Evolutionary conservation across 2,888 invertebrate genomes (phyloP).

Genomic region (Masnerella sp.): DNA sequence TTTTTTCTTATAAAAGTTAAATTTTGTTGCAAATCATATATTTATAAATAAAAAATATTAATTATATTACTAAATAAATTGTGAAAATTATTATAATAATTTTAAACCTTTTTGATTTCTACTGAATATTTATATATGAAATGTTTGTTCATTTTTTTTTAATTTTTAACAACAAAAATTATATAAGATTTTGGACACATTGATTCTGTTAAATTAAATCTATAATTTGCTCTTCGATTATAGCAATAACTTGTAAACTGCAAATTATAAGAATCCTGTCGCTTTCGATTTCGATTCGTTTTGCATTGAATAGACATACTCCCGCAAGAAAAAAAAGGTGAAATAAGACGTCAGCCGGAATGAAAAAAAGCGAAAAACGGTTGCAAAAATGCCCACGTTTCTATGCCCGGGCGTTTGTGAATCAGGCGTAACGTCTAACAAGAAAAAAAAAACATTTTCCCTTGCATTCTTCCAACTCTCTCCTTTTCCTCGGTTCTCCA

Average conservation of each 20-base stretch:
- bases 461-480: conserved; percentile 26
- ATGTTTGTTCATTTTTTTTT: too few relatives aligned
- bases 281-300: conserved; percentile 19
- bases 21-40: too few relatives aligned
- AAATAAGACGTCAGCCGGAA: conserved; percentile 8
- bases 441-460: conserved; percentile 24
- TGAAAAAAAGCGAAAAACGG: not conserved
- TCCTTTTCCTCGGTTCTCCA: conserved; percentile 23
- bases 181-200: too few relatives aligned
- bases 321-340: conserved; percentile 6
- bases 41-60: too few relatives aligned
- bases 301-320: conserved; percentile 23
- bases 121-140: too few relatives aligned
- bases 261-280: not conserved
- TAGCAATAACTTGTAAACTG: not conserved
- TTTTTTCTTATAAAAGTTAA: too few relatives aligned
- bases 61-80: too few relatives aligned
- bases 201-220: too few relatives aligned
- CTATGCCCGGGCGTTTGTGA: not conserved
- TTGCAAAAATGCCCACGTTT: conserved; percentile 1
- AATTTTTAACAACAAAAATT: too few relatives aligned
- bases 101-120: too few relatives aligned
- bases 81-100: too few relatives aligned
- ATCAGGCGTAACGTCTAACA: conserved; percentile 8
- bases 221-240: not conserved